Base-by-base conservation (phyloP, 2,113 vertebrate species). In the Bubo scandiacus region DNA sequence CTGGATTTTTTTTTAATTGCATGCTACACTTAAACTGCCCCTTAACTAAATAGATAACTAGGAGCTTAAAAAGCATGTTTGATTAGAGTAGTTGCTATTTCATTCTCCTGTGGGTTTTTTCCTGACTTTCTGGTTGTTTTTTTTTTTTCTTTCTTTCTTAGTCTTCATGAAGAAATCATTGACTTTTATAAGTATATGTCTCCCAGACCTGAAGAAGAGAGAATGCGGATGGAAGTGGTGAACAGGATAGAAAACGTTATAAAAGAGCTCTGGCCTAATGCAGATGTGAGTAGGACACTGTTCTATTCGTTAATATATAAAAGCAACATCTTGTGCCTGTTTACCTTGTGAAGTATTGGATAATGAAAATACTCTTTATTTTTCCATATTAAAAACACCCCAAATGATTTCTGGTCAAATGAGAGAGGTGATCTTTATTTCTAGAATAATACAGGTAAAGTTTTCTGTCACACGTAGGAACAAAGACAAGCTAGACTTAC, bases 141-240 rank as follows among this genome's bases (percentile, higher is more conserved):
- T 73, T 57, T 21, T 66, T 47, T 42, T 3, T 57, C 38, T 34
- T 72, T 36, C 8, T 71, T 78, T 49, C 47, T 70, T 92, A 99
- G 99, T 90, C 98, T 99, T 79, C 99, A 99, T 86, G 99, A 99
- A 97, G 99, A 99, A 97, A 99, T 99, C 94, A 98, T 98, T 88
- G 99, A 99, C 96, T 99, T 99, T 93, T 99, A 99, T 79, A 98
- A 99, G 38, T 99, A 99, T 90, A 99, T 99, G 98, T 99, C 99
- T 92, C 99, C 99, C 22, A 98, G 99, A 83, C 99, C 98, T 45
- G 99, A 99, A 97, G 99, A 99, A 86, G 98, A 99, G 93, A 99
- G 98, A 85, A 99, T 99, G 99, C 98, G 99, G 55, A 98, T 99
- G 98, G 99, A 99, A 97, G 99, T 99, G 86, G 99, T 99, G 87